Evolutionary conservation across 37 sponge, comb jelly and placozoan genomes (phyloP).

Genomic region (Ephydatia muelleri): DNA sequence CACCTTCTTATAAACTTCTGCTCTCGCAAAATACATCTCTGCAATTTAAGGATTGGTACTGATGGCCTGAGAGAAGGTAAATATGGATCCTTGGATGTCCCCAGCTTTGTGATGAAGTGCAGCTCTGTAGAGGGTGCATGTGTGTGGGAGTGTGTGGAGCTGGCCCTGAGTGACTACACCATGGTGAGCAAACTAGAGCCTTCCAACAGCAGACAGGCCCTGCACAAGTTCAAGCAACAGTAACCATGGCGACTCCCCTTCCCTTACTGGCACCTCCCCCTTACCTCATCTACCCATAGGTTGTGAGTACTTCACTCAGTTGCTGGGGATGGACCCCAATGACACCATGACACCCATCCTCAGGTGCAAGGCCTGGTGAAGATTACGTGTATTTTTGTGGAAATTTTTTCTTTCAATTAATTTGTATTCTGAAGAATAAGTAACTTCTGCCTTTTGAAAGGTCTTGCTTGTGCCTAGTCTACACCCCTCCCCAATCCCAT

Average conservation of each 20-base stretch:
- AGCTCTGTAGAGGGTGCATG: conserved; percentile 21
- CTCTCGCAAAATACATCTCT: conserved; percentile 70
- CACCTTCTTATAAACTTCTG: conserved; percentile 74
- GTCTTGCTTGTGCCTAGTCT: too few species aligned
- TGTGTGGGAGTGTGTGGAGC: too few species aligned
- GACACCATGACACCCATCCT: conserved; percentile 44
- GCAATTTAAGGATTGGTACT: conserved; percentile 37
- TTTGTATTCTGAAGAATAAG: too few species aligned
- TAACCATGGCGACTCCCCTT: neutral
- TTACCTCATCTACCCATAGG: conserved; percentile 19
- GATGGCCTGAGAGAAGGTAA: conserved; percentile 49
- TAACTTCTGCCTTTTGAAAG: too few species aligned
- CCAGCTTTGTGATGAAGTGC: conserved; percentile 15
- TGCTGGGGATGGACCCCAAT: conserved; percentile 50
- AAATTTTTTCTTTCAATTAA: too few species aligned
- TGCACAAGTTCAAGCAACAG: conserved; percentile 51
- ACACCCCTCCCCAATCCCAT: neutral
- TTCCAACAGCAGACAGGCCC: conserved; percentile 67
- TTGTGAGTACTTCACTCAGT: conserved; percentile 30
- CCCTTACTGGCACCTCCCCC: conserved; percentile 10
- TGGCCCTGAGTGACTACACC: conserved; percentile 79
- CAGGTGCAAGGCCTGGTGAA: conserved; percentile 45
- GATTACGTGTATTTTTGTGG: neutral
- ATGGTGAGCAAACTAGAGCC: conserved; percentile 58
- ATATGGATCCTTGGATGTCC: conserved; percentile 28